These are phyloP conservation scores for Hipposideros larvatus DNA, from an alignment of 2,797 vertebrate species.

Conservation along the genomic window DNA sequence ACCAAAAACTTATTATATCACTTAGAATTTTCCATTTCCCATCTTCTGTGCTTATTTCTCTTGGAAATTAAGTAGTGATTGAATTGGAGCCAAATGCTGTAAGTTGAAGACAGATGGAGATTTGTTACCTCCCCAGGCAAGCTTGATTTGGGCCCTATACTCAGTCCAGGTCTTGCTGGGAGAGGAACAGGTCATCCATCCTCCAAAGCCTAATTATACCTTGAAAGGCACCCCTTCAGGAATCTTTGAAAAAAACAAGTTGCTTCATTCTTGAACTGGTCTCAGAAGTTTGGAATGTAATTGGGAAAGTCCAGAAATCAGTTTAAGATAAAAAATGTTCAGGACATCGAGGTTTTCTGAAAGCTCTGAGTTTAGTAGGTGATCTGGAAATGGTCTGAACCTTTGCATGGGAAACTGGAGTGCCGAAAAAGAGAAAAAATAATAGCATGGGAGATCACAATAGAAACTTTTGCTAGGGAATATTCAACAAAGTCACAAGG, in stretches of 20 bases:
- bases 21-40: neutral
- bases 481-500: rapidly evolving
- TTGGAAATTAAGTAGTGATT: neutral
- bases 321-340: neutral
- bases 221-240: neutral
- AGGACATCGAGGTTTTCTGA: neutral
- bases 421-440: neutral
- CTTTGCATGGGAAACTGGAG: neutral
- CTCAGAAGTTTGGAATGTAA: neutral
- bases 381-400: neutral
- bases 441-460: neutral
- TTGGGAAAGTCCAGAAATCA: neutral
- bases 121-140: neutral
- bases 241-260: neutral
- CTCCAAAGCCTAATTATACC: neutral
- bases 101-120: neutral
- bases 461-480: neutral
- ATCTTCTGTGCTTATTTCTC: neutral
- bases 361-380: neutral
- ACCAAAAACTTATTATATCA: neutral
- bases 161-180: neutral
- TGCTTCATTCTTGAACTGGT: neutral
- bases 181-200: neutral
- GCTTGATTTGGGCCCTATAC: neutral
- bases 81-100: neutral